phyloP scores from a whole-genome alignment of 2,888 invertebrate genomes.

The Parnassius apollo region DNA sequence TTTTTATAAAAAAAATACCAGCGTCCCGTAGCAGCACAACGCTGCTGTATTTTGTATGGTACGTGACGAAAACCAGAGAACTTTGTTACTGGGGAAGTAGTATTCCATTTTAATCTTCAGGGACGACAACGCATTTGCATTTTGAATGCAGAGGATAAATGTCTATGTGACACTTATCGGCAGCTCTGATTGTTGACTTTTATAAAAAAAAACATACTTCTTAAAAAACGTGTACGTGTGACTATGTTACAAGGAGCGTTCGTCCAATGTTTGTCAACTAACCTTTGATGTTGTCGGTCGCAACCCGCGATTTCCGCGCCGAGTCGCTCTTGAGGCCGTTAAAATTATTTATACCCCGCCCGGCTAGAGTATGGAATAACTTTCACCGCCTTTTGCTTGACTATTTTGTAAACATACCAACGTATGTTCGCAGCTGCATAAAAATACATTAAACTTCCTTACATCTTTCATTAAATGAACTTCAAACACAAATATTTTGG shows the following conservation, averaged over 20 bases:
- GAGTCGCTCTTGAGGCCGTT: constrained; percentile 15
- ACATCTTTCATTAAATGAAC: constrained; percentile 9
- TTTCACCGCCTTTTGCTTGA: constrained; percentile 25
- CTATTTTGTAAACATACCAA: constrained; percentile 23
- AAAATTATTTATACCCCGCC: constrained; percentile 27
- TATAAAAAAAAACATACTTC: background rate
- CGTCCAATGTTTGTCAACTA: constrained; percentile 22
- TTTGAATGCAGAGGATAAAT: no score
- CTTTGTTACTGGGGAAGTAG: no score
- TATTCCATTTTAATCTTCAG: no score
- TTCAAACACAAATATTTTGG: constrained; percentile 10
- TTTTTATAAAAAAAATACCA: no score
- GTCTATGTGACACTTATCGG: no score
- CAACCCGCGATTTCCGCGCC: constrained; percentile 21
- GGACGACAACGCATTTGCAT: no score
- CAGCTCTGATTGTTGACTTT: background rate
- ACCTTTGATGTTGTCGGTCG: constrained; percentile 22
- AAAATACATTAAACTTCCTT: constrained; percentile 10
- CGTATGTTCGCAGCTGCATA: constrained; percentile 7
- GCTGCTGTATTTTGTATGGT: no score
- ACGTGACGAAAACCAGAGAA: no score
- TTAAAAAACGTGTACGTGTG: background rate
- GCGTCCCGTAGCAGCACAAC: no score
- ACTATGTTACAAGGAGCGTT: constrained; percentile 1
- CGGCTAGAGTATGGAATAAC: constrained; percentile 21